These are phyloP conservation scores for Crotalus helleri DNA, from an alignment of 2,113 vertebrate genomes.

Conservation along the genomic window DNA sequence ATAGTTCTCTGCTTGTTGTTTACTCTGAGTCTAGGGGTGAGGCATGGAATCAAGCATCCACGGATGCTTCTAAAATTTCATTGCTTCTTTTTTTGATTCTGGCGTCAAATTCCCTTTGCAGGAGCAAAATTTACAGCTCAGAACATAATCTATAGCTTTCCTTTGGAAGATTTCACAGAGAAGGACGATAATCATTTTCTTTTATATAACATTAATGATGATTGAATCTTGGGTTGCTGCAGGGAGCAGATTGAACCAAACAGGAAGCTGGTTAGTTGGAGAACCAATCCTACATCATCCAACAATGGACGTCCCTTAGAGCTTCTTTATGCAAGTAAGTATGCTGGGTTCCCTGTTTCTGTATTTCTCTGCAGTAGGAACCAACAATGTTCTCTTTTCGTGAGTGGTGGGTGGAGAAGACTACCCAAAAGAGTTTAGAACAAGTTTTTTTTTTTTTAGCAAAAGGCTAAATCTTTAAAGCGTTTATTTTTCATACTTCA, in stretches of 20 bases:
- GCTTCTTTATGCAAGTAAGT: conserved; percentile 32
- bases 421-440: neutral
- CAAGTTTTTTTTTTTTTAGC: neutral
- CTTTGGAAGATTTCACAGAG: neutral
- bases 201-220: neutral
- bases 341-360: neutral
- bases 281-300: neutral
- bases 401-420: neutral
- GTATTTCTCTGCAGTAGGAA: neutral
- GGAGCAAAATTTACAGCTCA: neutral
- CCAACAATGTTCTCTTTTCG: neutral
- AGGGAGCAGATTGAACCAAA: conserved; percentile 14
- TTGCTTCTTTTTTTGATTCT: neutral
- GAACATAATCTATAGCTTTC: neutral
- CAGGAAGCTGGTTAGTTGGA: neutral
- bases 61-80: neutral
- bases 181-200: neutral
- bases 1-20: no score
- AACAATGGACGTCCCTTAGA: neutral
- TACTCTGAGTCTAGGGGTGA: neutral
- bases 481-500: neutral
- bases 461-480: neutral
- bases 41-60: neutral
- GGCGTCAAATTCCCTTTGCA: neutral
- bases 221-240: neutral